phyloP scores from a whole-genome alignment of 1,140 invertebrate genomes.

The Caenorhabditis briggsae region DNA sequence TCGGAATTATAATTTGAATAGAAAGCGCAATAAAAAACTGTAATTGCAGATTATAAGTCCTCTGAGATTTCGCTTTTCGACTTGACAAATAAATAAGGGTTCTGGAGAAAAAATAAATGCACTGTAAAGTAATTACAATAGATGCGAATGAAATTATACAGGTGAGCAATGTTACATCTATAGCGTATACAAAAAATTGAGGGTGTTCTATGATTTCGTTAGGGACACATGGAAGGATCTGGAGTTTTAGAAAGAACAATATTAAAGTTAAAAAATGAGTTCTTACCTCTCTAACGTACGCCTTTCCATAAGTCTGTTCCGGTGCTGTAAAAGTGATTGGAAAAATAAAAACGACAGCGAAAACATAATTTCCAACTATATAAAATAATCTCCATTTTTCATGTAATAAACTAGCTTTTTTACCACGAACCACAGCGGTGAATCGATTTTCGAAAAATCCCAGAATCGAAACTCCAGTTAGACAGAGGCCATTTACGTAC shows the following conservation, averaged over 20 bases:
- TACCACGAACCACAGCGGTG: not conserved
- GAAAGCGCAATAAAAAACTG: slow-evolving; percentile 7
- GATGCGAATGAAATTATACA: not conserved
- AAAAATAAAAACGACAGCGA: not conserved
- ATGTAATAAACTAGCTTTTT: not conserved
- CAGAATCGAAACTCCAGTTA: not conserved
- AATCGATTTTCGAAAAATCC: slow-evolving; percentile 6
- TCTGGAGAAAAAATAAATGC: not conserved
- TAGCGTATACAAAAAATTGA: not conserved
- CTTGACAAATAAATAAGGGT: not conserved
- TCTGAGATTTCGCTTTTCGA: slow-evolving; percentile 14
- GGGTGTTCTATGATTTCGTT: not conserved
- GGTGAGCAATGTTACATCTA: not conserved
- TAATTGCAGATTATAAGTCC: not conserved
- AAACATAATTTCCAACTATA: not conserved
- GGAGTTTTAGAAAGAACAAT: not conserved
- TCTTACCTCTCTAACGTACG: not conserved
- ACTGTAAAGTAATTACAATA: not conserved
- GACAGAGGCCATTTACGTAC: not conserved
- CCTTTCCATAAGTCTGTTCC: not conserved
- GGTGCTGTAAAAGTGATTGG: not conserved
- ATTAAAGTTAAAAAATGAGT: not conserved
- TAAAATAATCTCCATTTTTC: not conserved
- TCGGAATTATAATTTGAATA: not conserved
- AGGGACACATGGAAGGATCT: no score